Base-by-base conservation (phyloP, 2,113 vertebrate species). In the Circaetus cinerascens region DNA sequence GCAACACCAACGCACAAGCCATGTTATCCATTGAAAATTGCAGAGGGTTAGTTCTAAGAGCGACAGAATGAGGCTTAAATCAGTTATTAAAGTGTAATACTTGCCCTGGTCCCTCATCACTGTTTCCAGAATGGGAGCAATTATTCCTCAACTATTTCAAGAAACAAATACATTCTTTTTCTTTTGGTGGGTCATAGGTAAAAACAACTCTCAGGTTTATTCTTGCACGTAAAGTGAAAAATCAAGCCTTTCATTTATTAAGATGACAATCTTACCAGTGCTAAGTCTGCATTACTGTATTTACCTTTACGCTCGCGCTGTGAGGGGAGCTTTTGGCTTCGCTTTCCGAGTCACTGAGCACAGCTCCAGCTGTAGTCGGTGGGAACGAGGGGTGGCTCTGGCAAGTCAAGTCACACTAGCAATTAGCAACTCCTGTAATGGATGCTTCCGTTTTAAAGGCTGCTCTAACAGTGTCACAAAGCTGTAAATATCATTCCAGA, bases 161-260 rank as follows among this genome's bases (percentile, higher is more conserved):
- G 11, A 15, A 40, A 29, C 15, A 38, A 40, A 27, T 30, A 13
- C 3, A 3, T 77, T 48, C 13, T 45, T 83, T 67, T 66, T 46
- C 21, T 74, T 86, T 36, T 3, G 10, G 5, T 48, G 59, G 14
- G 9, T 36, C 0, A 0, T 4, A 30, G 50, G 34, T 67, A 23
- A 27, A 23, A 26, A 20, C 45, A 46, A 2, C 68, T 36, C 15
- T 26, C 2, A 3, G 30, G 15, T 9, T 51, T 74, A 11, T 90
- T 92, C 32, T 38, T 71, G 30, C 16, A 23, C 0, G 0, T 11
- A 8, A 8, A 5, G 11, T 55, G 68, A 36, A 50, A 29, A 20
- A 20, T 7, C 45, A 27, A 36, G 25, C 34, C n/a, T 86, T 50
- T 22, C 6, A 4, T 62, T 88, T 22, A 7, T 30, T 14, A 3